Evolutionary conservation across 2,113 vertebrate species (phyloP).

Genomic region (Ondatra zibethicus): DNA sequence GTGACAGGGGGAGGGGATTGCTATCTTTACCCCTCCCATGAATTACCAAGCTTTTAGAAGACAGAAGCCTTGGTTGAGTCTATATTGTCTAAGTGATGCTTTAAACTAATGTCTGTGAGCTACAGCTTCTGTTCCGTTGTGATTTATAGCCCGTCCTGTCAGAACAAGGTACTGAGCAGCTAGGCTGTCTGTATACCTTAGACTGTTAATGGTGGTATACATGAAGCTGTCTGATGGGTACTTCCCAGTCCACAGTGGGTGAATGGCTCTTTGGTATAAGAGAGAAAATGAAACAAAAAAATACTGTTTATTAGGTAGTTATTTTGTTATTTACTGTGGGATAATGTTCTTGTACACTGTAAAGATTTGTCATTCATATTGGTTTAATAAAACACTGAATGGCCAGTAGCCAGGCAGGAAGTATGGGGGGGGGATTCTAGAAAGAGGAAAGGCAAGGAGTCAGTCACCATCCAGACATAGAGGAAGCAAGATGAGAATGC

Average conservation of each 20-base stretch:
- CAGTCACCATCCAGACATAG: no score
- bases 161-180: neutral
- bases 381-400: no score
- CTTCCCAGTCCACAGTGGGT: neutral
- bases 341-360: no score
- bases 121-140: neutral
- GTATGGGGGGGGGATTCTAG: no score
- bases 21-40: neutral
- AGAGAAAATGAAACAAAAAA: neutral
- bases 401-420: no score
- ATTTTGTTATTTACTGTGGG: neutral
- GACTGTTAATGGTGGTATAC: neutral
- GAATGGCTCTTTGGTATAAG: neutral
- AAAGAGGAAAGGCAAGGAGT: no score
- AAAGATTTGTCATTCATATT: no score
- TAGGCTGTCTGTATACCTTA: neutral
- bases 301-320: neutral
- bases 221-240: neutral
- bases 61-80: neutral
- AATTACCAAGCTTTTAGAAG: neutral
- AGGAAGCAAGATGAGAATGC: no score
- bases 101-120: neutral
- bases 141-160: neutral
- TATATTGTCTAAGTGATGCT: neutral
- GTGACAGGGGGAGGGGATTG: neutral